A percentile compares a stretch with the other conserved stretches of the same genome.
phyloP scores from a whole-genome alignment of 2,888 invertebrate genomes.

The Andrena bicolor region DNA sequence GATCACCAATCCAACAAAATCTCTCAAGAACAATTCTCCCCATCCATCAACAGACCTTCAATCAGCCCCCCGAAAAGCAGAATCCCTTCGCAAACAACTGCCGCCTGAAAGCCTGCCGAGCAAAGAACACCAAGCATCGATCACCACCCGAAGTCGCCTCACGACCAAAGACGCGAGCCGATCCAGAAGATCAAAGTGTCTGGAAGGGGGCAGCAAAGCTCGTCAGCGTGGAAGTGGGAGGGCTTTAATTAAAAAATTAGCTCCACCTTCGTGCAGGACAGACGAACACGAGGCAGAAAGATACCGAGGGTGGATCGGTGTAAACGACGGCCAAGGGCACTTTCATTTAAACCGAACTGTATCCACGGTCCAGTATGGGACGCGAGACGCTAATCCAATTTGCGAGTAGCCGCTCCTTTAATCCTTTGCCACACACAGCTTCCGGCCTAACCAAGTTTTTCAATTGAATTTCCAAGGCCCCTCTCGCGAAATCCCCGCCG shows the following conservation, averaged over 20 bases:
- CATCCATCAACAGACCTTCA: background rate
- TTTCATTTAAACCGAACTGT: constrained; percentile 75
- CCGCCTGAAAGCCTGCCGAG: no score
- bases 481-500: constrained; percentile 56
- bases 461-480: constrained; percentile 72
- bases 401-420: constrained; percentile 74
- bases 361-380: constrained; percentile 45
- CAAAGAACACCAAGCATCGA: background rate
- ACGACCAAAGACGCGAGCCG: constrained; percentile 2
- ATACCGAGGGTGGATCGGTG: constrained; percentile 57
- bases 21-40: no score
- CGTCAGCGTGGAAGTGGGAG: constrained; percentile 10
- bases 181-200: constrained; percentile 59
- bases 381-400: constrained; percentile 75
- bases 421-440: constrained; percentile 71
- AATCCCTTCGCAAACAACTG: background rate
- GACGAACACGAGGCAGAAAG: constrained; percentile 25
- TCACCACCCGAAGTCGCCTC: background rate
- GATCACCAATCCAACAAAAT: no score
- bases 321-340: constrained; percentile 69
- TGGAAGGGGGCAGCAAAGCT: background rate
- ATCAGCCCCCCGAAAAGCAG: background rate
- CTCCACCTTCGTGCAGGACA: constrained; percentile 52
- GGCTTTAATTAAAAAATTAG: constrained; percentile 73
- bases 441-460: constrained; percentile 65